These are phyloP conservation scores for Cephus runcator DNA, from an alignment of 2,888 invertebrate genomes.

Conservation along the genomic window DNA sequence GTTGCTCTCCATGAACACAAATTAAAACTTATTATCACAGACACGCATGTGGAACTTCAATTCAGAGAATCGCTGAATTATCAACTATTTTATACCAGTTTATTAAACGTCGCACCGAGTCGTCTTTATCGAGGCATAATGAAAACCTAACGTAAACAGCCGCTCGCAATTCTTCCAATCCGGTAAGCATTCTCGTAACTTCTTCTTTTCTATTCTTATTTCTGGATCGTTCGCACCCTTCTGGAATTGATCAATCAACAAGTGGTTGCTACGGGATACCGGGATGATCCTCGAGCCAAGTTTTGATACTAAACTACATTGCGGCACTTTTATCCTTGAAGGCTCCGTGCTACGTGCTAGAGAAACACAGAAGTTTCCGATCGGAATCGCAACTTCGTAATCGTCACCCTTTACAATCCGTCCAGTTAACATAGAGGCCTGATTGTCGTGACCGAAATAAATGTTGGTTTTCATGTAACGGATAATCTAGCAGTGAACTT, in stretches of 20 bases:
- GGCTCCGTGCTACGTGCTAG: not conserved
- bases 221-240: not conserved
- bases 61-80: not conserved
- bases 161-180: not conserved
- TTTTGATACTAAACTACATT: conserved; percentile 11
- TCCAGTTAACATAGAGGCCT: not conserved
- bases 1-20: conserved; percentile 24
- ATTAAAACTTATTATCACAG: conserved; percentile 34
- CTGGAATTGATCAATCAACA: conserved; percentile 17
- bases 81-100: not conserved
- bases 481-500: not conserved
- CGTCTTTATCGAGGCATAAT: not conserved
- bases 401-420: not conserved
- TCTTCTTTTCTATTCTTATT: not conserved
- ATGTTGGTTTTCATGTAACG: not conserved
- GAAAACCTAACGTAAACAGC: not conserved
- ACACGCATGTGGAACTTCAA: conserved; percentile 25
- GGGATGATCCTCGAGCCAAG: not conserved
- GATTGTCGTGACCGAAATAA: not conserved
- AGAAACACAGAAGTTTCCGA: not conserved
- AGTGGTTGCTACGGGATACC: conserved; percentile 16
- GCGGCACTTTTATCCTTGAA: conserved; percentile 30
- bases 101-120: not conserved
- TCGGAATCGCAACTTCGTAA: not conserved
- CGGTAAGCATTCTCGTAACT: not conserved